A percentile compares a stretch with the other conserved stretches of the same genome.
phyloP scores from a whole-genome alignment of 2,113 vertebrate species.

The Tricholaema leucomelas region DNA sequence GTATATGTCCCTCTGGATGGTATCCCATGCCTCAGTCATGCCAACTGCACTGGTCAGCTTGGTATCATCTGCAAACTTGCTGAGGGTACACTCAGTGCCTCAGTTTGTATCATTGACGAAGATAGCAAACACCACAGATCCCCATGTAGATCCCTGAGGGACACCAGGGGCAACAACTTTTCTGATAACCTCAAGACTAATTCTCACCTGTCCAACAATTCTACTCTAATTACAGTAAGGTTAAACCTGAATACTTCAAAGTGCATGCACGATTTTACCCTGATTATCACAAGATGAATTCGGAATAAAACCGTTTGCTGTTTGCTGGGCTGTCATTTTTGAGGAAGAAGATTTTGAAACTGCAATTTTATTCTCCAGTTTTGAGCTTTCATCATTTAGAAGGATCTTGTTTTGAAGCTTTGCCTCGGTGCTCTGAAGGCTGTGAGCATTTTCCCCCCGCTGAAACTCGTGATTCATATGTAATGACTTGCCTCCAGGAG shows the following conservation, averaged over 20 bases:
- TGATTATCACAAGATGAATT: neutral
- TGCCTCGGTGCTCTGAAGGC: neutral
- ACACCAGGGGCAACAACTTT: neutral
- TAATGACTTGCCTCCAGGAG: neutral
- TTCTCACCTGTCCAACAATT: neutral
- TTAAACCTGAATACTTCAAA: neutral
- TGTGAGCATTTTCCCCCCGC: neutral
- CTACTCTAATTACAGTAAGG: neutral
- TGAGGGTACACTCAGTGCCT: too few relatives aligned
- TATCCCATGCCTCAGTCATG: too few relatives aligned
- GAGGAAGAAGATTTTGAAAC: neutral
- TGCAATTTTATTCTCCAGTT: neutral
- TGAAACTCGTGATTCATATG: neutral
- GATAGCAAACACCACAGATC: too few relatives aligned
- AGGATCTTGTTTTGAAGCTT: neutral
- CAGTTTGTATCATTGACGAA: too few relatives aligned
- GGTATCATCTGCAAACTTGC: too few relatives aligned
- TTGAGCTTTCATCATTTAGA: neutral
- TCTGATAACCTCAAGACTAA: neutral
- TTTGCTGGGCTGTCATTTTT: neutral
- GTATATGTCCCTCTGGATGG: too few relatives aligned
- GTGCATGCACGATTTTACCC: accelerated
- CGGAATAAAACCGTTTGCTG: neutral
- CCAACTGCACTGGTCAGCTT: too few relatives aligned
- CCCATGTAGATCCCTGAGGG: too few relatives aligned